Percentiles rank a stretch among this genome's conserved stretches.
phyloP scores from a whole-genome alignment of 2,113 vertebrate species.

The Girardinichthys multiradiatus region DNA sequence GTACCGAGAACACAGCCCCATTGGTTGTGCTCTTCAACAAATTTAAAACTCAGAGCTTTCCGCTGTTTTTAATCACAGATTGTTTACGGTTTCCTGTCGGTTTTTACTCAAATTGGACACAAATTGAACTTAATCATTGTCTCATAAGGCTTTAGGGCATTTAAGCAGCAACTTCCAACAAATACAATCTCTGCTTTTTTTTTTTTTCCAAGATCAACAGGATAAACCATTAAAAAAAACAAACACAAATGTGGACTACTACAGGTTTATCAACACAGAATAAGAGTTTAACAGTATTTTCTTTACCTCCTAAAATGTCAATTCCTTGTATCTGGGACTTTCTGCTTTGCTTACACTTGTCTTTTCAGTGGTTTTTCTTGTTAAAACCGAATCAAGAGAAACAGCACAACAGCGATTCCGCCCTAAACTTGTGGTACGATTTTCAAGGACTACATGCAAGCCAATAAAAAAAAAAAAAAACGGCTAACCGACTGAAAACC shows the following conservation, averaged over 20 bases:
- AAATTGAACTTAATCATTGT: slow-evolving; percentile 62
- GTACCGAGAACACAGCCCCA: slow-evolving; percentile 54
- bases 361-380: slow-evolving; percentile 38
- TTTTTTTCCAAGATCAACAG: slow-evolving; percentile 66
- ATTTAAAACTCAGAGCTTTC: slow-evolving; percentile 35
- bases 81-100: slow-evolving; percentile 47
- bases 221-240: slow-evolving; percentile 31
- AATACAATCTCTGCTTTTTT: slow-evolving; percentile 80
- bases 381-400: not conserved
- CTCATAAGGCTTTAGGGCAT: slow-evolving; percentile 84
- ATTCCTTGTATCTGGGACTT: not conserved
- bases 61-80: slow-evolving; percentile 24
- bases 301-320: slow-evolving; percentile 29
- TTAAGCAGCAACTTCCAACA: slow-evolving; percentile 81
- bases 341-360: slow-evolving; percentile 46
- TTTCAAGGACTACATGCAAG: not conserved
- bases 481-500: not conserved
- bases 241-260: slow-evolving; percentile 47
- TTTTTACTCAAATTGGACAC: slow-evolving; percentile 46
- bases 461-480: not conserved
- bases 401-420: slow-evolving; percentile 9
- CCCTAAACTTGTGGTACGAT: not conserved
- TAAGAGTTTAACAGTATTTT: slow-evolving; percentile 26
- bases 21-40: slow-evolving; percentile 36
- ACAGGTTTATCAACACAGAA: slow-evolving; percentile 30